Evolutionary conservation across 2,797 vertebrate species (phyloP), one percentile per base, ranked within the genome.

Genomic region (Phaenicophaeus curvirostris): DNA sequence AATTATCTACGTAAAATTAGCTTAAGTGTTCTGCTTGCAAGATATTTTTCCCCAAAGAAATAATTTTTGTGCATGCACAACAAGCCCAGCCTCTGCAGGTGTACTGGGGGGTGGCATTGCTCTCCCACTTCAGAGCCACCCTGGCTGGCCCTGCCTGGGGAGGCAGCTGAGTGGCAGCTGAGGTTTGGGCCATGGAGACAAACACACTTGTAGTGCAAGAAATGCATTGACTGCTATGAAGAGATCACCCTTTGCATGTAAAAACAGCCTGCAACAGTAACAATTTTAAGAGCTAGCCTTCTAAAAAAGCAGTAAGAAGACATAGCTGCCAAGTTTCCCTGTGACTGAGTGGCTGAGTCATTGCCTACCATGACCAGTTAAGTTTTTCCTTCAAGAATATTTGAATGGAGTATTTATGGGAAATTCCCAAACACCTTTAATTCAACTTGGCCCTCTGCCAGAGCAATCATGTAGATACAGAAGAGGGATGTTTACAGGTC

Each of bases 21-120:
- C 15, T 53, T 25, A 62, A 87, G 25, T n/a, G 21, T 58, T 85
- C 50, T 44, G 16, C 33, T 28, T 57, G 18, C 79, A 17, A 6
- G 2, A 2, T 2, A 57, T 44, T 85, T 72, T 68, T 7, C 14
- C 21, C 31, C 8, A 1, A 76, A 25, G 0, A 0, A 83, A 42
- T 63, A 0, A 33, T 81, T 93, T 86, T 51, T 86, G 30, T 27
- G 27, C 41, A 13, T 0, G 1, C 30, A 33, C 81, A 94, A 39
- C 13, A 28, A 3, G 15, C 5, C 20, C 25, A 50, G 20, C 9
- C 20, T 81, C 17, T 30, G 39, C 0, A 1, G 16, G 6, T 59
- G 20, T 72, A 9, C 46, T 55, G 11, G 61, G 50, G 31, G 17
- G n/a, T 37, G 42, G 31, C 24, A 13, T 15, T 66, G 19, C 18